Conservation (phyloP, 2,797 vertebrate species). For the Acrocephalus scirpaceus region DNA sequence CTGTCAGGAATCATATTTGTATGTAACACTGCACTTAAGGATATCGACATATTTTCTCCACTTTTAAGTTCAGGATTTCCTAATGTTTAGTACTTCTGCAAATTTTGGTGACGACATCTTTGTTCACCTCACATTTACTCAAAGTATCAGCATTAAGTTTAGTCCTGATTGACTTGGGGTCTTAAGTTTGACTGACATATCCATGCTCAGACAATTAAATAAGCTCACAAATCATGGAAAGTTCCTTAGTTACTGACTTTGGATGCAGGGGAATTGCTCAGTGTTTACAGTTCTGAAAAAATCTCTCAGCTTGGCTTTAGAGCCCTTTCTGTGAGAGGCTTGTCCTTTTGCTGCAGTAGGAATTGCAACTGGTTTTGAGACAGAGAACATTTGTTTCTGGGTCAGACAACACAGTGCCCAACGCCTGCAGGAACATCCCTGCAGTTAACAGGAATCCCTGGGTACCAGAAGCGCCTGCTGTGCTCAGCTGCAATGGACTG, state of each 20-base stretch:
- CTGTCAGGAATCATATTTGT: rapidly evolving
- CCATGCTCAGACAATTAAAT: neutral
- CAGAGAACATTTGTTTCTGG: neutral
- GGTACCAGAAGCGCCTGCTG: rapidly evolving
- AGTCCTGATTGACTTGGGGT: neutral
- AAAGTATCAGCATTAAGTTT: neutral
- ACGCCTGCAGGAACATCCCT: neutral
- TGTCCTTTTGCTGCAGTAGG: neutral
- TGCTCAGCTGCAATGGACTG: neutral
- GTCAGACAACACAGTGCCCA: neutral
- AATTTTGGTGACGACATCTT: neutral
- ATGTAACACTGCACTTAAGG: rapidly evolving
- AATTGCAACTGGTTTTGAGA: neutral
- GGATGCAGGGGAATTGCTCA: neutral
- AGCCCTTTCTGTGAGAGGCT: neutral
- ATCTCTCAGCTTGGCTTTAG: neutral
- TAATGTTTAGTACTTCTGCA: neutral
- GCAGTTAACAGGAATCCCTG: neutral
- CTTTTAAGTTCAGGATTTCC: neutral
- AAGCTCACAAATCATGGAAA: neutral
- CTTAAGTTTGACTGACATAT: neutral
- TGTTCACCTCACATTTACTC: neutral
- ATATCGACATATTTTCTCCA: neutral
- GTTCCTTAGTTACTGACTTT: neutral
- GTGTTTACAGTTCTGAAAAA: neutral